Percentiles rank a stretch among this genome's conserved stretches.
Evolutionary conservation across 2,888 invertebrate species (phyloP).

Genomic region (Podabrus alpinus): DNA sequence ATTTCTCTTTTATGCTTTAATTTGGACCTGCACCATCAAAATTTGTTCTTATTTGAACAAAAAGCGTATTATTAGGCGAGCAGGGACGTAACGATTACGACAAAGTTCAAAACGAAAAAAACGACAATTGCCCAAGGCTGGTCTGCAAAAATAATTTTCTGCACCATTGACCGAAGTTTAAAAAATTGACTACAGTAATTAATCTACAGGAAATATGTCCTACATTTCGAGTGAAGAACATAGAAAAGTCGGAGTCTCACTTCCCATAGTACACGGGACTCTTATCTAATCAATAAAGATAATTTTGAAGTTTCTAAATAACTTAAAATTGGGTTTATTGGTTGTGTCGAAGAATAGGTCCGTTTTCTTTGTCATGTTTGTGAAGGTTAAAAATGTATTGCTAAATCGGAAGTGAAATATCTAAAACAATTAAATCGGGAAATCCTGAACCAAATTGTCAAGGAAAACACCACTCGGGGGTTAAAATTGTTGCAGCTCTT

Average conservation of each 20-base stretch:
- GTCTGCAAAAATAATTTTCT: background rate
- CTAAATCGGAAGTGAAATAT: background rate
- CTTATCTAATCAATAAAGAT: background rate
- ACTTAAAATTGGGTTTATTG: background rate
- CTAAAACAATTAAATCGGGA: background rate
- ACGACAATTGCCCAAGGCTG: background rate
- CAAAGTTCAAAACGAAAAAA: background rate
- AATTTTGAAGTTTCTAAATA: background rate
- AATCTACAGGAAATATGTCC: background rate
- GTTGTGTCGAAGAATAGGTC: no score
- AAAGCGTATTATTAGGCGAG: no score
- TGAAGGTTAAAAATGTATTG: background rate
- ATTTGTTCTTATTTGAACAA: no score
- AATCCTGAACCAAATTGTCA: background rate
- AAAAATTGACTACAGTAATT: background rate
- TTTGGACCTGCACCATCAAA: no score
- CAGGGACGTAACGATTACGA: background rate
- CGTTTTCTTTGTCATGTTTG: no score
- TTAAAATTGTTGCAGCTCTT: background rate
- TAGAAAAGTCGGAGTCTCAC: background rate
- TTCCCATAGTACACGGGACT: background rate
- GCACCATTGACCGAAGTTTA: background rate
- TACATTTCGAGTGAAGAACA: background rate
- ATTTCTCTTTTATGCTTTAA: background rate
- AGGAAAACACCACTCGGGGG: background rate